phyloP scores from a whole-genome alignment of 2,888 invertebrate genomes.

The Cephus sareptanus region DNA sequence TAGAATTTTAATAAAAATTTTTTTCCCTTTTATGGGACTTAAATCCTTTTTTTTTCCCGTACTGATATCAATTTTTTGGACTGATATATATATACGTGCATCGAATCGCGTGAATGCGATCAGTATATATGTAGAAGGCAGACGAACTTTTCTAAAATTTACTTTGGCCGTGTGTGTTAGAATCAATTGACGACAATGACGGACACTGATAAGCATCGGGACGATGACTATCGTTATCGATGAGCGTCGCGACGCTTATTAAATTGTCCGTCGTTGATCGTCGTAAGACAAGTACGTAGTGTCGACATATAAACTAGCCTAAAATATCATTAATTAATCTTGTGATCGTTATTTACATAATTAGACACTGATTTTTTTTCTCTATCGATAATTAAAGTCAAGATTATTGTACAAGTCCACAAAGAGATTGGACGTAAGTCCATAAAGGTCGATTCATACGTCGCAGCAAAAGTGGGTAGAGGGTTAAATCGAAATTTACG shows the following conservation, averaged over 20 bases:
- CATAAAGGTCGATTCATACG: not conserved
- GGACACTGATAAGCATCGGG: not conserved
- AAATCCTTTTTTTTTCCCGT: no score
- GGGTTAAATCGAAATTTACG: no score
- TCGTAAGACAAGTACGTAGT: slow-evolving; percentile 4
- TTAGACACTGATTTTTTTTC: slow-evolving; percentile 3
- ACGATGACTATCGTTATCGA: not conserved
- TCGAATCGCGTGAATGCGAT: not conserved
- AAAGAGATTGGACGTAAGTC: slow-evolving; percentile 1
- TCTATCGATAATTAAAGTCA: not conserved
- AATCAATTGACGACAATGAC: not conserved
- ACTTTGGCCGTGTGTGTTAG: slow-evolving; percentile 22
- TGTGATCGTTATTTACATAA: slow-evolving; percentile 10
- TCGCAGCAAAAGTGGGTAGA: no score
- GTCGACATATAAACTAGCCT: slow-evolving; percentile 1
- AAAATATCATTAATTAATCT: slow-evolving; percentile 2
- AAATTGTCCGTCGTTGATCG: not conserved
- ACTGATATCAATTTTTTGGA: no score
- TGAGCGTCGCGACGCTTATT: no score
- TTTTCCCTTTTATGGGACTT: no score
- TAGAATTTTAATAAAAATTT: no score
- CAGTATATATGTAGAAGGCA: slow-evolving; percentile 5
- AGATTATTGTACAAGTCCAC: slow-evolving; percentile 6
- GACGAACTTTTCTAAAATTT: slow-evolving; percentile 18
- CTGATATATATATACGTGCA: not conserved